phyloP scores from a whole-genome alignment of 2,113 vertebrate genomes.

The Taurulus bubalis region DNA sequence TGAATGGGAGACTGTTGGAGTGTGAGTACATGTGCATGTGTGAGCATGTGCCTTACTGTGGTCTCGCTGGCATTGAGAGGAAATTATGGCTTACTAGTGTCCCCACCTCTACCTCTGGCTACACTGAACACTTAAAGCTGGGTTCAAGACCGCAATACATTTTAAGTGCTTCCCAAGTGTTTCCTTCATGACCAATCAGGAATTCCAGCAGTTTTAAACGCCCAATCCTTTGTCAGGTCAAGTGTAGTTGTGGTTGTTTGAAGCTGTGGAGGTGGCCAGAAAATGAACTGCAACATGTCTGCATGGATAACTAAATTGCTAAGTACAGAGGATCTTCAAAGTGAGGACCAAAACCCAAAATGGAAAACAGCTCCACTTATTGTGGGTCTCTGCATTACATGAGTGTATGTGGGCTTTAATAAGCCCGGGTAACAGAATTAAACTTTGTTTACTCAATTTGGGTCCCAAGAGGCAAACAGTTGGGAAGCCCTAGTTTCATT shows the following conservation, averaged over 20 bases:
- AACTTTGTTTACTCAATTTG: slow-evolving; percentile 37
- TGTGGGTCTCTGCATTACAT: slow-evolving; percentile 52
- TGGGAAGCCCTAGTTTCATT: slow-evolving; percentile 45
- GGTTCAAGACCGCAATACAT: slow-evolving; percentile 59
- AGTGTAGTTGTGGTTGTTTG: slow-evolving; percentile 41
- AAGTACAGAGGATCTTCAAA: slow-evolving; percentile 55
- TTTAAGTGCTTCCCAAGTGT: slow-evolving; percentile 60
- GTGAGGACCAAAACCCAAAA: slow-evolving; percentile 43
- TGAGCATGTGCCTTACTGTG: slow-evolving; percentile 40
- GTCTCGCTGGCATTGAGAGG: slow-evolving; percentile 53
- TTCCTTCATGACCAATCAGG: slow-evolving; percentile 55
- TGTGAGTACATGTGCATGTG: slow-evolving; percentile 1
- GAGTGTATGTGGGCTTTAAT: slow-evolving; percentile 55
- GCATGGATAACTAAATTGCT: slow-evolving; percentile 36
- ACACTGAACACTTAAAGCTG: slow-evolving; percentile 47
- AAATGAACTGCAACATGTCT: slow-evolving; percentile 50
- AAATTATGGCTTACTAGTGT: slow-evolving; percentile 72
- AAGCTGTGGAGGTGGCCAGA: slow-evolving; percentile 45
- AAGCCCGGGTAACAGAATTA: slow-evolving; percentile 50
- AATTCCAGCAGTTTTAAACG: slow-evolving; percentile 59
- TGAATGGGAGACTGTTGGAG: slow-evolving; percentile 34
- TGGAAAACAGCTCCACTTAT: slow-evolving; percentile 30
- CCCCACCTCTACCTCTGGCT: slow-evolving; percentile 71
- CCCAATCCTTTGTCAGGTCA: slow-evolving; percentile 46
- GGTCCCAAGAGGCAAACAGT: slow-evolving; percentile 38